Conservation (phyloP, 2,113 vertebrate genomes). For the Hydropotes inermis region DNA sequence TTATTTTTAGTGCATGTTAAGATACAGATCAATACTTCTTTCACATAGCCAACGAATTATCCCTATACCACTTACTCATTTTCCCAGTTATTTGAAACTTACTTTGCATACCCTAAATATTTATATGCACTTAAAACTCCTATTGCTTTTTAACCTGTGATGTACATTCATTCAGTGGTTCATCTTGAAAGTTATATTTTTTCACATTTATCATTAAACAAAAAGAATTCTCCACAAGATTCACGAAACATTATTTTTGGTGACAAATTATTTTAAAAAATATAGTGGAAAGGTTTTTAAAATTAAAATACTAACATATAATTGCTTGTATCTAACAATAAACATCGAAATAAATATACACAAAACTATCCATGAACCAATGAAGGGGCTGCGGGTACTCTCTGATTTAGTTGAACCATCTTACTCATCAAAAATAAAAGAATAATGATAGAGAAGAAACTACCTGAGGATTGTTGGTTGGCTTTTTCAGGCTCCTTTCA, state of each 20-base stretch:
- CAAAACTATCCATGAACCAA: not conserved
- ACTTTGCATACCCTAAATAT: not conserved
- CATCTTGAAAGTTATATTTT: not conserved
- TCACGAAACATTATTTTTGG: conserved; percentile 5
- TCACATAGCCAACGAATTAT: not conserved
- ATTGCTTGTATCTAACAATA: not conserved
- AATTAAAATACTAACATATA: not conserved
- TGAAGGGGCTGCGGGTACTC: not conserved
- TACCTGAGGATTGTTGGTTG: not conserved
- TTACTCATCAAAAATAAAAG: not conserved
- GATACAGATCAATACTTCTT: not conserved
- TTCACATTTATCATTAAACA: not conserved
- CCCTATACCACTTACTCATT: not conserved
- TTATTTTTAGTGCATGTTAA: not conserved
- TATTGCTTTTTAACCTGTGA: not conserved
- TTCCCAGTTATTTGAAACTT: not conserved
- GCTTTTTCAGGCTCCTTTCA: not conserved
- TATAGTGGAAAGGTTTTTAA: not conserved
- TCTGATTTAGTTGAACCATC: not conserved
- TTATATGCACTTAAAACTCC: not conserved
- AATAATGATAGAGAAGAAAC: not conserved
- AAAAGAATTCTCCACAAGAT: not conserved
- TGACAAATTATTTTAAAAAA: not conserved
- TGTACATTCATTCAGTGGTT: not conserved
- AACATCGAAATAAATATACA: not conserved